A percentile compares a stretch with the other conserved stretches of the same genome.
phyloP scores from a whole-genome alignment of 2,797 vertebrate genomes.

The Lepilemur ruficaudatus region DNA sequence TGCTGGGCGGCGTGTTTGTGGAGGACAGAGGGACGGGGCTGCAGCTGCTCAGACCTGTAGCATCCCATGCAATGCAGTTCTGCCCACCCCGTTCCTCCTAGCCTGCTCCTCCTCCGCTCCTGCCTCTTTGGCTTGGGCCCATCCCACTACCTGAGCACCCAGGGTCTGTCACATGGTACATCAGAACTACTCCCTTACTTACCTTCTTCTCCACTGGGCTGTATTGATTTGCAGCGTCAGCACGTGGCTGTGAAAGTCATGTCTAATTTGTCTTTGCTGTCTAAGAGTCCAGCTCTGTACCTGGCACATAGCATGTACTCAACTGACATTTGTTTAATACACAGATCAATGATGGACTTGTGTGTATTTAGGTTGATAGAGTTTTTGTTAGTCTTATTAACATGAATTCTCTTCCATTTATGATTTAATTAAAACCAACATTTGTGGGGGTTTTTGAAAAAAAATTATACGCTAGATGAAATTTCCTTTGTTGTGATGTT shows the following conservation, averaged over 20 bases:
- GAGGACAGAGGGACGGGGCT: not conserved
- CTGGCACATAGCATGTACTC: not conserved
- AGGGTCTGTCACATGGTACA: not conserved
- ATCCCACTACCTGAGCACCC: not conserved
- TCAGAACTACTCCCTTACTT: not conserved
- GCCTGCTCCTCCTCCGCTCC: fast-evolving
- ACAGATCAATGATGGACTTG: not conserved
- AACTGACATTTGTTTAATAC: not conserved
- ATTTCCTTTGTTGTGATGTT: not conserved
- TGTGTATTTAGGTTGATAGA: not conserved
- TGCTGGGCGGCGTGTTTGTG: not conserved
- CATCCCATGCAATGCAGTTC: not conserved
- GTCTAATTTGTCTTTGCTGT: not conserved
- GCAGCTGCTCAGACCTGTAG: not conserved
- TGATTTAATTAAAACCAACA: not conserved
- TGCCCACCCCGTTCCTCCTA: fast-evolving
- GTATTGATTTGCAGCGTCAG: not conserved
- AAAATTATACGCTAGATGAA: not conserved
- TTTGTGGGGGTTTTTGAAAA: not conserved
- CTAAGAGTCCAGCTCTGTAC: not conserved
- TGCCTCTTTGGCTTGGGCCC: not conserved
- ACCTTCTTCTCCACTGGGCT: not conserved
- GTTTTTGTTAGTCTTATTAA: not conserved
- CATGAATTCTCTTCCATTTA: not conserved
- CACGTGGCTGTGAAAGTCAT: fast-evolving